Base-by-base conservation (phyloP, 2,797 vertebrate species). In the Schizopygopsis malacanthus region DNA sequence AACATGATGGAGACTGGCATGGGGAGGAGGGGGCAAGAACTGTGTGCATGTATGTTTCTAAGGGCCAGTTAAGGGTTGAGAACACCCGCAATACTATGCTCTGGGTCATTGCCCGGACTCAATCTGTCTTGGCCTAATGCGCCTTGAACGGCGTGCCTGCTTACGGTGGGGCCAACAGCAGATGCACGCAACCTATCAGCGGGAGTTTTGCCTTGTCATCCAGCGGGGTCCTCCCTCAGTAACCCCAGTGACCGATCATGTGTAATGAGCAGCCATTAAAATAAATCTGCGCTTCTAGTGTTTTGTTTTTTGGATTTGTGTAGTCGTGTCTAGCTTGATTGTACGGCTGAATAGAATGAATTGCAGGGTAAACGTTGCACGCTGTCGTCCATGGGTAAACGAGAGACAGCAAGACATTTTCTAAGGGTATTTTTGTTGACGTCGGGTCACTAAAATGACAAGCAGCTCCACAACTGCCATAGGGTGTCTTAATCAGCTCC, bases 41-140 rank as follows among this genome's bases (percentile, higher is more conserved):
- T 87, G 72, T 72, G 70, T 79, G 67, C 79, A 67, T 75, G 20
- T 72, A 63, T 2, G 28, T 91, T 87, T 90, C 79, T 52, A 41
- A 39, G 78, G 84, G 84, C 82, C 71, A 89, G 89, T 89, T 91
- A 28, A 16, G 77, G 85, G 78, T 87, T 85, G 82, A 85, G 63
- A 85, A 88, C 69, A 84, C 84, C 79, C 82, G 78, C 61, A 87
- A 88, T 83, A 84, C 91, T 69, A 28, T 73, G 33, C 71, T 85
- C 87, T 56, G 85, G 80, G 82, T 89, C 85, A 88, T 72, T 84
- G 82, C 85, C 59, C 69, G 79, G 82, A 83, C 84, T 88, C 87
- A 85, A 87, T 87, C 84, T 87, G 86, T 87, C 76, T 80, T 79
- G 65, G 41, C 33, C 50, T 87, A 84, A 87, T 88, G 86, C 12